Conservation (phyloP, 2,888 invertebrate species). For the Podabrus alpinus region DNA sequence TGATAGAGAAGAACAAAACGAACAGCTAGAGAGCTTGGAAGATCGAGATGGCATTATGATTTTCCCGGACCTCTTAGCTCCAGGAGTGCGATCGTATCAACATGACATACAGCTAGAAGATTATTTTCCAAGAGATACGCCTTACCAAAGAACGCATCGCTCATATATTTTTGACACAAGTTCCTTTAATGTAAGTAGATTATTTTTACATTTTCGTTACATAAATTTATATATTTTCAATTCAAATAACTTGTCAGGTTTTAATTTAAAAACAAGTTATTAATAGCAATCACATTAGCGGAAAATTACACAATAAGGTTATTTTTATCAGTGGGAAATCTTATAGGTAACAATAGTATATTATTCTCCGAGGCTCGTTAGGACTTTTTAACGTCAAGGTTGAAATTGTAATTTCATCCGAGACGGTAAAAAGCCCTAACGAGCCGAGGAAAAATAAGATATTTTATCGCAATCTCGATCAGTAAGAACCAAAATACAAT, state of each 20-base stretch:
- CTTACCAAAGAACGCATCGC: constrained; percentile 40
- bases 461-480: no score
- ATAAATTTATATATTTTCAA: not conserved
- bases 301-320: not conserved
- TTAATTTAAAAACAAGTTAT: not conserved
- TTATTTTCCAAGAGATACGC: constrained; percentile 46
- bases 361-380: no score
- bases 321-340: not conserved
- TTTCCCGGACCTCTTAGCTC: constrained; percentile 54
- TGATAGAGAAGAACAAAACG: constrained; percentile 39
- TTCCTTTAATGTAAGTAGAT: constrained; percentile 44
- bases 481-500: no score
- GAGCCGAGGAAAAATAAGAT: no score
- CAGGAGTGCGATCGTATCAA: constrained; percentile 44
- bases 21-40: constrained; percentile 40
- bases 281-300: not conserved
- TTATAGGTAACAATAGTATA: no score
- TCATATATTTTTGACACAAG: constrained; percentile 46
- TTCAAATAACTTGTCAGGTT: not conserved
- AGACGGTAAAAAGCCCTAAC: no score
- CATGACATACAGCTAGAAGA: constrained; percentile 46
- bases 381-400: no score
- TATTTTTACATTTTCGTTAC: not conserved
- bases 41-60: constrained; percentile 47
- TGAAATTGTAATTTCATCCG: no score